Percentiles rank a stretch among this genome's conserved stretches.
Evolutionary conservation across 1,140 invertebrate species (phyloP).

Genomic region (Callitettix versicolor): DNA sequence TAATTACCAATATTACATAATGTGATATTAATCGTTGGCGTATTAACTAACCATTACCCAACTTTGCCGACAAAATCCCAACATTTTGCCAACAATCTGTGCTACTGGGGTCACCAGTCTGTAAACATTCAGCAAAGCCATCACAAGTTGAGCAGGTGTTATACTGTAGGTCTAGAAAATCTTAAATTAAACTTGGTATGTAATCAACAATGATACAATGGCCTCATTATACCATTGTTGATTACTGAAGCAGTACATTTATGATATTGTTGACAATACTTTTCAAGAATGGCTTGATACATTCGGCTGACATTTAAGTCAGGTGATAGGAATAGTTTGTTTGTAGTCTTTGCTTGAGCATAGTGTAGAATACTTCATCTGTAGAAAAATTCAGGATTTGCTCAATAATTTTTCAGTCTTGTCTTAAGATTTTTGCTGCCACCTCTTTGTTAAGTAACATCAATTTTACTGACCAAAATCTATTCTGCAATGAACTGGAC

Average conservation of each 20-base stretch:
- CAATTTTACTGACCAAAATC: not conserved
- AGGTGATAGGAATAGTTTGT: conserved; percentile 3
- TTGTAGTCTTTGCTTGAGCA: conserved; percentile 2
- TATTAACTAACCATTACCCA: no score
- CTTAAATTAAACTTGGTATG: conserved; percentile 10
- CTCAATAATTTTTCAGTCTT: conserved; percentile 5
- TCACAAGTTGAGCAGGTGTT: conserved; percentile 7
- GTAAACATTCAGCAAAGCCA: conserved; percentile 1
- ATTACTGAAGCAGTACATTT: not conserved
- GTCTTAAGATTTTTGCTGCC: conserved; percentile 3
- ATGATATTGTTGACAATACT: conserved; percentile 4
- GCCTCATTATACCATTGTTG: conserved; percentile 10
- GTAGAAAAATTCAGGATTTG: conserved; percentile 1
- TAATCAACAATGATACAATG: no score
- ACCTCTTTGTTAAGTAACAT: conserved; percentile 7
- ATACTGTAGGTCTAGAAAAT: conserved; percentile 1
- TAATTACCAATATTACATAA: no score
- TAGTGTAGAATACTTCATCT: conserved; percentile 5
- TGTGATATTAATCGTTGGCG: no score
- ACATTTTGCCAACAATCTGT: no score
- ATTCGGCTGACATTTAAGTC: conserved; percentile 13
- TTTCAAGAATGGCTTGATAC: conserved; percentile 6
- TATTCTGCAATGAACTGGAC: conserved; percentile 9
- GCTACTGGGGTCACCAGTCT: no score
- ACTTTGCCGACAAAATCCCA: no score